Base-by-base conservation (phyloP, 2,113 vertebrate genomes). In the Phasianus colchicus region DNA sequence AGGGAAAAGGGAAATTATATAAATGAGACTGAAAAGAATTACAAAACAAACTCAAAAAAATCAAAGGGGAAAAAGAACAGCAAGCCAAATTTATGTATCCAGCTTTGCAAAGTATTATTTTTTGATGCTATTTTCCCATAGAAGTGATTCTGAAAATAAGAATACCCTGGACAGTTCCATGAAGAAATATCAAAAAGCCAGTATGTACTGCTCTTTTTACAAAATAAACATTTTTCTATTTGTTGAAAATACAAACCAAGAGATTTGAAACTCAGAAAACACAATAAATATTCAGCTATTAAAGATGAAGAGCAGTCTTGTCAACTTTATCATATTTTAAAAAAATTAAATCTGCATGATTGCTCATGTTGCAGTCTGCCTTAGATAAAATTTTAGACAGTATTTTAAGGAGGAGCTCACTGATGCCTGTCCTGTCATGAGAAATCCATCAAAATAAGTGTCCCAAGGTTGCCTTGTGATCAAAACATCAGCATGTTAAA, bases 81-180 rank as follows among this genome's bases (percentile, higher is more conserved):
- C 30, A 89, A 29, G 54, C 45, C 95, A 96, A 93, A 45, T 73
- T 91, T 89, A 54, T 70, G 75, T 89, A 79, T 85, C 86, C n/a
- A 66, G 40, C 38, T 84, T 76, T 84, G 50, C 29, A 79, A 61
- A 82, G 4, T 34, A 82, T 85, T 89, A 36, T 90, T 92, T 92
- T 74, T 61, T 93, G 43, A 82, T 54, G 63, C 42, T 36, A 58
- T 16, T 38, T 95, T 90, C 63, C 83, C 74, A 72, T 27, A 90
- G 74, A 86, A 92, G 40, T 40, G 6, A 65, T 72, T 75, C 43
- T 69, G 48, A 79, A 93, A 95, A 86, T n/a, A 67, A 77, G 65
- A 84, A 71, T 54, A 82, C 22, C 7, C 18, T 76, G 6, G 18
- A 14, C 48, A 61, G 36, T 66, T 80, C 7, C 45, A 55, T 25